Conservation (phyloP, 2,888 invertebrate species). For the Xestia rhomboidea region DNA sequence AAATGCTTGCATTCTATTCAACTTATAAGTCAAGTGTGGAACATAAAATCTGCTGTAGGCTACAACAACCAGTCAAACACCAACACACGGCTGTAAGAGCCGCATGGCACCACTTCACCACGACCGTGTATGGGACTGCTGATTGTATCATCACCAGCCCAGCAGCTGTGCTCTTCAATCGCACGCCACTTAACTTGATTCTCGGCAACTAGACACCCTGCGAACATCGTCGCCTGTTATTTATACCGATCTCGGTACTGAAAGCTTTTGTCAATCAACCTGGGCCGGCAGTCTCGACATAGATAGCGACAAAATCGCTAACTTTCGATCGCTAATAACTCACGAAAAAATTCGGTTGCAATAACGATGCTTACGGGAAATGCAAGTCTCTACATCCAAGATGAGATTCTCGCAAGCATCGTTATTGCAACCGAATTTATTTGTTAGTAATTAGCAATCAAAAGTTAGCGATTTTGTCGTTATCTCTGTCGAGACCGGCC, state of each 20-base stretch:
- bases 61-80: background rate
- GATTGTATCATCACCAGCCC: background rate
- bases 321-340: too few relatives aligned
- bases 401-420: too few relatives aligned
- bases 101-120: background rate
- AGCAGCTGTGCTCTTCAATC: background rate
- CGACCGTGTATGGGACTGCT: background rate
- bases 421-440: too few relatives aligned
- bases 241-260: background rate
- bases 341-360: too few relatives aligned
- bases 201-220: background rate
- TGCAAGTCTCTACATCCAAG: too few relatives aligned
- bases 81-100: background rate
- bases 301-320: too few relatives aligned
- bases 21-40: background rate
- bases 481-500: too few relatives aligned
- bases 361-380: too few relatives aligned
- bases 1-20: background rate
- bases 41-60: background rate
- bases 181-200: too few relatives aligned
- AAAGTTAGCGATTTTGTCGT: too few relatives aligned
- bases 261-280: background rate
- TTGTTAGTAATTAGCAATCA: too few relatives aligned
- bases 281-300: too few relatives aligned
- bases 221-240: background rate